Evolutionary conservation across 53 echinoderm and acorn worm species (phyloP), one percentile per base, ranked within the genome.

Genomic region (Stichopus horrens): DNA sequence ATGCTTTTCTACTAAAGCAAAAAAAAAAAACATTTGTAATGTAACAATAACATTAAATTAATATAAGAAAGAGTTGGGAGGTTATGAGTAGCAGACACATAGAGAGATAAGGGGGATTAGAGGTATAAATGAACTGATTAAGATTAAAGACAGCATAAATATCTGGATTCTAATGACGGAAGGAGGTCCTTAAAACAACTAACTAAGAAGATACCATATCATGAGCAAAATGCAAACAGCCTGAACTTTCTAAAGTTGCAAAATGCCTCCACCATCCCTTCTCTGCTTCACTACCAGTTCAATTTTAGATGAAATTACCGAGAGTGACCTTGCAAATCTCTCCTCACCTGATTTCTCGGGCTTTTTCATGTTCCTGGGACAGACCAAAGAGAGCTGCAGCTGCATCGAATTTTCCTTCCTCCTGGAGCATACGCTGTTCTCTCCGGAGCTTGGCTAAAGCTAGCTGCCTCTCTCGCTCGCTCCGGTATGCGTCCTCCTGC

Each of bases 351-450:
- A 88, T 73, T n/a, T 90, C 91, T 68, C 93, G 88, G 5, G 88
- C 78, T 76, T 92, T 90, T 86, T 98, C 94, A 65, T 98, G 94
- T 54, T 93, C 90, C 88, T 94, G 95, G 4, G 96, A 96, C 74
- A 98, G 91, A 63, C 96, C 91, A 88, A 98, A 98, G 78, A 98
- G 88, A 23, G 94, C 91, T 5, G 94, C 99, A 60, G 99, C 99
- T 19, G 95, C 92, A 22, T 93, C 93, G 86, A 98, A 96, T 77
- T 92, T 98, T 6, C 95, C 96, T 74, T 98, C 99, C 58, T 93
- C 88, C 65, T 93, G 91, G 60, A 96, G 90, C 82, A 91, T 91
- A 20, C 95, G 94, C 89, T 98, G 95, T 52, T 98, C 98, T n/a
- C 96, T 88, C 8, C 94, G 86, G 4, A 96, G 92, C 89, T 91